Evolutionary conservation across 2,797 vertebrate species (phyloP), one percentile per base, ranked within the genome.

Genomic region (Amblyopsis hoosieri): DNA sequence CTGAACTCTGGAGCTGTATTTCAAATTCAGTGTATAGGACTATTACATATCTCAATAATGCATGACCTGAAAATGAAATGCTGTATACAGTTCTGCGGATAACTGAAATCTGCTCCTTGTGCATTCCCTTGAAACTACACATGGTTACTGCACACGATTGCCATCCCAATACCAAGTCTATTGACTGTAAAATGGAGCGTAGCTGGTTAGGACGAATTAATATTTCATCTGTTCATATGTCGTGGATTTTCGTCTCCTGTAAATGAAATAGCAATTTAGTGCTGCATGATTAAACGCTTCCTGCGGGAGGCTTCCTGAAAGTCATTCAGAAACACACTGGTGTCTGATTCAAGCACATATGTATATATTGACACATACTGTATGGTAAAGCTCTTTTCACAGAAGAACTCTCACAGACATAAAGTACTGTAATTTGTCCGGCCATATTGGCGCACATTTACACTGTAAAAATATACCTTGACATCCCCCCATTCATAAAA

Each of bases 141-240:
- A 23, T n/a, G 17, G 15, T 12, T 12, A 4, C 29, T 31, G 53
- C 54, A 56, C 54, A n/a, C 33, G n/a, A 63, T 78, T 70, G 60
- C 33, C 57, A 47, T 54, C 61, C 31, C 42, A 66, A 60, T 54
- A 62, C 53, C 37, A 6, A 65, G 67, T 64, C 76, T 82, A 80
- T 72, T 53, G 71, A 82, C 57, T 79, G 67, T 65, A 81, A 85
- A 81, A 80, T 67, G 74, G 67, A 79, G 75, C 65, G 62, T 83
- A 78, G 66, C 60, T 73, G 23, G 78, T 69, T 71, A 74, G 67
- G 74, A 66, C 66, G 53, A 75, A 85, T 89, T 55, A 89, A 87
- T 87, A 82, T 84, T 88, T 85, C 54, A 89, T 89, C 62, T 77
- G 68, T 76, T 85, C 54, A 62, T 80, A 76, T 84, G 82, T 80